These are phyloP conservation scores for Pitta sordida DNA, from an alignment of 2,113 vertebrate genomes.

Conservation along the genomic window DNA sequence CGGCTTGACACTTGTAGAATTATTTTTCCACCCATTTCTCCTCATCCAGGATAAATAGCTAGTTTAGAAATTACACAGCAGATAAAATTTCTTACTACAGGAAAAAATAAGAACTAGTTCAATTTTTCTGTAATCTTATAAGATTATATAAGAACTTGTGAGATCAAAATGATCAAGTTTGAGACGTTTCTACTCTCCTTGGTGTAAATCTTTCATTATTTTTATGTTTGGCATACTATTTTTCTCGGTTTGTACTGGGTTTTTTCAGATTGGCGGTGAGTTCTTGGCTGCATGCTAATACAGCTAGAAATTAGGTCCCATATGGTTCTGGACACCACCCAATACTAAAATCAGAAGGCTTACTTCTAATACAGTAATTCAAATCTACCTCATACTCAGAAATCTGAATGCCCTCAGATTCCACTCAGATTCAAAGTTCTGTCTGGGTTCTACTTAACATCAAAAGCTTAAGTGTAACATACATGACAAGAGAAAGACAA, in stretches of 20 bases:
- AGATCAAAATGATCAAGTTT: not conserved
- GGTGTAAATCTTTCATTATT: not conserved
- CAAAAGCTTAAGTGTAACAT: not conserved
- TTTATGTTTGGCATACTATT: not conserved
- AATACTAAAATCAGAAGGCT: not conserved
- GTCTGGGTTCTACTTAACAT: not conserved
- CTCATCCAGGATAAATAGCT: not conserved
- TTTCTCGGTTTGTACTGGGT: not conserved
- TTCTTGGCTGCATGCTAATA: not conserved
- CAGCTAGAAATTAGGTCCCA: not conserved
- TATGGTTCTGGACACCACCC: slow-evolving; percentile 20
- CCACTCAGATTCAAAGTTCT: not conserved
- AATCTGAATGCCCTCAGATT: not conserved
- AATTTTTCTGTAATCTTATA: not conserved
- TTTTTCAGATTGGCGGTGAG: not conserved
- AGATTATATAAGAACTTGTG: not conserved
- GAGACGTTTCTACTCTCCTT: not conserved
- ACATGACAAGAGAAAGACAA: not conserved
- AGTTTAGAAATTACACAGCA: not conserved
- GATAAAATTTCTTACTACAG: not conserved
- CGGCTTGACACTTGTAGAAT: not conserved
- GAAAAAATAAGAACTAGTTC: not conserved
- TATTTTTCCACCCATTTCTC: not conserved
- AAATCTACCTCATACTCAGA: not conserved
- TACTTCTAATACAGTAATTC: not conserved